phyloP scores from a whole-genome alignment of 1,140 invertebrate genomes.

The fruit fly (Drosophila melanogaster) region DNA sequence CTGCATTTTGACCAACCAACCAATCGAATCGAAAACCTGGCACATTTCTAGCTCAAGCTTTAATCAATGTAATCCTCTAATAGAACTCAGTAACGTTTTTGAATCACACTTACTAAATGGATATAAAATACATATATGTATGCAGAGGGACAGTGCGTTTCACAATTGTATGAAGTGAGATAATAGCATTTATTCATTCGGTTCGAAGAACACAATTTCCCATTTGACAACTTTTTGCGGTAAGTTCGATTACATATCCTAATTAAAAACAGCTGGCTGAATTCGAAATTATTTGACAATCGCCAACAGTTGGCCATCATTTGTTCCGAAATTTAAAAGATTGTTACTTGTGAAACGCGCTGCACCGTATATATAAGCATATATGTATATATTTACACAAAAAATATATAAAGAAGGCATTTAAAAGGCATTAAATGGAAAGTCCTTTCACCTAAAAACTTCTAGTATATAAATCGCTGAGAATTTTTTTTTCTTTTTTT shows the following conservation, averaged over 20 bases:
- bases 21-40: conserved; percentile 39
- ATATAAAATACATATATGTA: neutral
- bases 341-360: conserved; percentile 28
- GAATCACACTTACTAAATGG: conserved; percentile 3
- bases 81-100: conserved; percentile 16
- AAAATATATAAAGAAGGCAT: conserved; percentile 19
- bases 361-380: neutral
- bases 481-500: conserved; percentile 19
- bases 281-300: conserved; percentile 28
- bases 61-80: conserved; percentile 15
- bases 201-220: neutral
- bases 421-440: conserved; percentile 22
- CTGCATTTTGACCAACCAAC: conserved; percentile 28
- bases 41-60: conserved; percentile 46
- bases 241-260: conserved; percentile 31
- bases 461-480: conserved; percentile 18
- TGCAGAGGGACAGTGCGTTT: conserved; percentile 20
- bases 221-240: neutral
- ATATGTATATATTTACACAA: neutral
- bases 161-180: neutral
- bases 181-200: neutral
- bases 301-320: conserved; percentile 4
- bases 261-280: conserved; percentile 1
- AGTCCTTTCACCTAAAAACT: conserved; percentile 11
- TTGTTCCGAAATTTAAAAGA: neutral